A percentile compares a stretch with the other conserved stretches of the same genome.
Evolutionary conservation across 2,113 vertebrate species (phyloP).

Genomic region (Ciconia stormi): DNA sequence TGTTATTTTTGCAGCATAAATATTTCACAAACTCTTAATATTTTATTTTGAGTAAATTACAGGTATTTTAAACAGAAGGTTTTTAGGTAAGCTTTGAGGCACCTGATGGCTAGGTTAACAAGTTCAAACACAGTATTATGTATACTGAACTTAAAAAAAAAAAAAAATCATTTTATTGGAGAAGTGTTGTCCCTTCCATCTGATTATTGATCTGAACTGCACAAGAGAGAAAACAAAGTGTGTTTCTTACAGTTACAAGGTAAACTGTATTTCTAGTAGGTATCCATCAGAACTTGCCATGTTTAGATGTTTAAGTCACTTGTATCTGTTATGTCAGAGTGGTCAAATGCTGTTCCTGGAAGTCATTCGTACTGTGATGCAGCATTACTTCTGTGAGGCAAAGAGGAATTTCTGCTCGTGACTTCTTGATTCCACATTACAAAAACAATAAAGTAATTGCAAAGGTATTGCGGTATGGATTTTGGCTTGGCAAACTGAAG

Average conservation of each 20-base stretch:
- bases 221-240: not conserved
- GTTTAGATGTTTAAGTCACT: not conserved
- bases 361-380: not conserved
- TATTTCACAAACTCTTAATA: not conserved
- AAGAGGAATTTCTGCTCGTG: not conserved
- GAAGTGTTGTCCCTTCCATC: not conserved
- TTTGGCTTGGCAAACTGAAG: not conserved
- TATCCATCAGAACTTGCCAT: not conserved
- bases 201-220: not conserved
- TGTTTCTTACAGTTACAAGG: not conserved
- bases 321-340: not conserved
- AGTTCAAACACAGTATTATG: not conserved
- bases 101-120: not conserved
- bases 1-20: conserved; percentile 24
- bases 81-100: not conserved
- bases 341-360: not conserved
- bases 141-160: not conserved
- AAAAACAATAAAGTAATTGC: not conserved
- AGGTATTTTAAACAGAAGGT: not conserved
- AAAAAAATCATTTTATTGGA: not conserved
- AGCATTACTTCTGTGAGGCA: not conserved
- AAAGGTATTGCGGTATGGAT: not conserved
- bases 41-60: conserved; percentile 17
- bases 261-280: not conserved
- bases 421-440: not conserved